Evolutionary conservation across 2,888 invertebrate genomes (phyloP).

Genomic region (Zhuqinia jingwanae): DNA sequence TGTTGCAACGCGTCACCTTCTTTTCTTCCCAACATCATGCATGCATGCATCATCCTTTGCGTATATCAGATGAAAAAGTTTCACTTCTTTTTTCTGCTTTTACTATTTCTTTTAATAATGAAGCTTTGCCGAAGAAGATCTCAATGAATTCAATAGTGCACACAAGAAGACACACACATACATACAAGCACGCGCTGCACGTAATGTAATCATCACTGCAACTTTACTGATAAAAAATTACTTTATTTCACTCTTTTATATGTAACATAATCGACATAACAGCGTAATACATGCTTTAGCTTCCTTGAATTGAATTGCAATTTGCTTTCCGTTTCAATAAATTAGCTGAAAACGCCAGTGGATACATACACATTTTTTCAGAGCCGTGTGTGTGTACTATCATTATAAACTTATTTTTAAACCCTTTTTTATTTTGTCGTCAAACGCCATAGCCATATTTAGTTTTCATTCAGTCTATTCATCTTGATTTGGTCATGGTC

Average conservation of each 20-base stretch:
- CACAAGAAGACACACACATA: background rate
- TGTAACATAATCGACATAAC: conserved; percentile 12
- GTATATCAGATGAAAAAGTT: conserved; percentile 35
- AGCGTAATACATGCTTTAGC: conserved; percentile 43
- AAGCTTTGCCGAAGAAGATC: conserved; percentile 14
- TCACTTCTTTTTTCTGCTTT: conserved; percentile 63
- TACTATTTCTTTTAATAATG: conserved; percentile 8
- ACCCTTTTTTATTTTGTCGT: conserved; percentile 36
- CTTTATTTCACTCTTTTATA: background rate
- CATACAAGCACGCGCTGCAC: conserved; percentile 48
- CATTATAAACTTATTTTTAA: conserved; percentile 53
- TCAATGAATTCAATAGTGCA: conserved; percentile 51
- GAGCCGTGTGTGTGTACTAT: conserved; percentile 45
- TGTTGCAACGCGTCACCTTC: background rate
- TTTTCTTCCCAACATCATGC: conserved; percentile 36
- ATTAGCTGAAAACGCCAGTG: conserved; percentile 54
- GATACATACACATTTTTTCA: conserved; percentile 11
- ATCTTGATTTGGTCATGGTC: conserved; percentile 71
- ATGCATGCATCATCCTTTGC: no score
- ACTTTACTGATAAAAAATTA: conserved; percentile 18
- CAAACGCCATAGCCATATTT: conserved; percentile 15
- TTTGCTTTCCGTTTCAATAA: conserved; percentile 73
- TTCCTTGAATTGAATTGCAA: conserved; percentile 1
- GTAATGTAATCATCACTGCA: conserved; percentile 40
- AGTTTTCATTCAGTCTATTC: conserved; percentile 56